These are phyloP conservation scores for Pissodes strobi DNA, from an alignment of 1,140 invertebrate species.

Conservation along the genomic window DNA sequence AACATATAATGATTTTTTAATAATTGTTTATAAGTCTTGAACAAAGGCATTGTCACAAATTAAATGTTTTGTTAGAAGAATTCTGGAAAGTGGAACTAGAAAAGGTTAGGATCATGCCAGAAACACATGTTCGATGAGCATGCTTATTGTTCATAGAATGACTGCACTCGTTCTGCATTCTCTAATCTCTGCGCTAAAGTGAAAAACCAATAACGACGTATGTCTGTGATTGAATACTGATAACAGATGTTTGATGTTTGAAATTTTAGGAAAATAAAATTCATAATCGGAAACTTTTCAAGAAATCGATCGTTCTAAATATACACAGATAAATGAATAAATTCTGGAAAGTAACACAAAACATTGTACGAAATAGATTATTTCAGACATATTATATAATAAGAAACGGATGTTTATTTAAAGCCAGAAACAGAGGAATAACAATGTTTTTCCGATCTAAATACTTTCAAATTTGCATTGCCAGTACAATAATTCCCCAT, in stretches of 20 bases:
- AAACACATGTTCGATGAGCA: neutral
- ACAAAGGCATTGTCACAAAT: constrained; percentile 12
- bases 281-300: too few relatives aligned
- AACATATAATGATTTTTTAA: constrained; percentile 55
- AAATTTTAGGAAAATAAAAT: too few relatives aligned
- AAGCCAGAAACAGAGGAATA: neutral
- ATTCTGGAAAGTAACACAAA: neutral
- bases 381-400: too few relatives aligned
- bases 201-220: neutral
- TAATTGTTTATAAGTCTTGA: constrained; percentile 52
- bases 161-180: neutral
- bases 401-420: neutral
- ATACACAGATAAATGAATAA: neutral
- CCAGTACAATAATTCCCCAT: neutral
- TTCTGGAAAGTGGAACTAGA: neutral
- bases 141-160: neutral
- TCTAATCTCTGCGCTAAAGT: neutral
- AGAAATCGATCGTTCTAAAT: too few relatives aligned
- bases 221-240: neutral
- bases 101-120: neutral
- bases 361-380: neutral
- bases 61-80: neutral
- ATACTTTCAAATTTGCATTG: neutral
- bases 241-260: neutral
- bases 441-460: neutral